Evolutionary conservation across 2,797 vertebrate genomes (phyloP), one percentile per base, ranked within the genome.

Genomic region (Phrynocephalus vlangalii): DNA sequence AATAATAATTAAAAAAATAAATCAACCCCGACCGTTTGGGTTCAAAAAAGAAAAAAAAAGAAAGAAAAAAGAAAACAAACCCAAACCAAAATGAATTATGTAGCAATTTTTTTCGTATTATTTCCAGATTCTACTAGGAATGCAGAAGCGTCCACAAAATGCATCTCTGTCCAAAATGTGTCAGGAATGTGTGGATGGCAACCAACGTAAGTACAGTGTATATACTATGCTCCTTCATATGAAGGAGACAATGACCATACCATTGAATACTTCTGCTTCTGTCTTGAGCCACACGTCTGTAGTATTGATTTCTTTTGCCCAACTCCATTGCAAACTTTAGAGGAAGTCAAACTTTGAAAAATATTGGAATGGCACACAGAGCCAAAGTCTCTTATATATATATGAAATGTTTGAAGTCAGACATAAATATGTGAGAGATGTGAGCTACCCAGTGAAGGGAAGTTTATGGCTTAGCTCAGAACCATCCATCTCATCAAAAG

Each of bases 381-480:
- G 72, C 72, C 67, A 89, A 91, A 90, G 87, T 88, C 86, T 66
- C 63, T n/a, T 44, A 75, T 77, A 94, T 92, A 92, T 94, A 92
- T 92, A 92, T 92, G 80, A 48, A 85, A 90, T 89, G 81, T 90
- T 93, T 93, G 94, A 94, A 92, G 78, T 56, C 66, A 91, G 84
- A 89, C 87, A 94, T 95, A 94, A 94, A 92, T 94, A 92, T 92
- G 91, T 94, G 90, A 94, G 93, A 92, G 86, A 88, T 89, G 86
- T 90, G 88, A 91, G 80, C 72, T 91, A 84, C 85, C 93, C 88
- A 92, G 82, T 94, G 88, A 92, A 90, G 87, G 92, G 91, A 87
- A 94, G 91, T 94, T 94, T 94, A 94, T 88, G 90, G 67, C 79
- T 95, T 93, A 79, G 66, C 89, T 94, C 90, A 91, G 90, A 94